These are phyloP conservation scores for Coregonus clupeaformis DNA, from an alignment of 2,113 vertebrate genomes.

Conservation along the genomic window DNA sequence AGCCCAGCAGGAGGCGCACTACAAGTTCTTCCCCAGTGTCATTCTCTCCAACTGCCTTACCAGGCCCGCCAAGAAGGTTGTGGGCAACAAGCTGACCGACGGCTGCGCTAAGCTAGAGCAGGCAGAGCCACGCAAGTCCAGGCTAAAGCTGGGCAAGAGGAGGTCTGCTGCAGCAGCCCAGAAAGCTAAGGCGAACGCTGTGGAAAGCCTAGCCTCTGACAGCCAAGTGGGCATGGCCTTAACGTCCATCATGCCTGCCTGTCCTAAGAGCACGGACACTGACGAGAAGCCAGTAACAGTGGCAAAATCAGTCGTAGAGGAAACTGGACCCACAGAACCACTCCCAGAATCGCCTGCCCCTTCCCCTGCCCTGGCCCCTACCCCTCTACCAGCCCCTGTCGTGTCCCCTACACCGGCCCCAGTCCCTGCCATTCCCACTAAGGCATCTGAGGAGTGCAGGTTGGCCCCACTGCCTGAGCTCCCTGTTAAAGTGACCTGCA, in stretches of 20 bases:
- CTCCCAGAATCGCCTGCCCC: slow-evolving; percentile 1
- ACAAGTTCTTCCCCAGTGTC: slow-evolving; percentile 97
- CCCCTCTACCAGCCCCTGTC: neutral
- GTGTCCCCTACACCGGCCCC: slow-evolving; percentile 43
- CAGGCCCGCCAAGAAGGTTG: slow-evolving; percentile 80
- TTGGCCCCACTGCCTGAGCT: slow-evolving; percentile 60
- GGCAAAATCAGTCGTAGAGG: neutral
- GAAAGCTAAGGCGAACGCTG: slow-evolving; percentile 62
- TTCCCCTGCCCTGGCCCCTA: slow-evolving; percentile 26
- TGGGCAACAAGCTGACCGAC: slow-evolving; percentile 60
- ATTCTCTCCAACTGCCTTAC: slow-evolving; percentile 97
- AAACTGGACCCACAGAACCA: slow-evolving; percentile 27
- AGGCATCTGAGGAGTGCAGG: slow-evolving; percentile 33
- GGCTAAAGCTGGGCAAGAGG: slow-evolving; percentile 85
- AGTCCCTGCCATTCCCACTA: slow-evolving; percentile 49
- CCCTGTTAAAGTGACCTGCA: slow-evolving; percentile 67
- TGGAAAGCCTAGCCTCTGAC: slow-evolving; percentile 39
- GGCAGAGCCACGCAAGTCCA: slow-evolving; percentile 76
- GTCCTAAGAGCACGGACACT: slow-evolving; percentile 31
- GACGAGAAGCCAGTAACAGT: slow-evolving; percentile 20
- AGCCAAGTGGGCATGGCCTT: slow-evolving; percentile 1
- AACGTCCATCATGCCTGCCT: slow-evolving; percentile 24
- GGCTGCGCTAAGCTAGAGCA: slow-evolving; percentile 77
- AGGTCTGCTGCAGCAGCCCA: slow-evolving; percentile 67
- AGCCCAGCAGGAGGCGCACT: slow-evolving; percentile 95